Evolutionary conservation across 2,888 invertebrate genomes (phyloP).

Genomic region (Melangyna quadrimaculata): DNA sequence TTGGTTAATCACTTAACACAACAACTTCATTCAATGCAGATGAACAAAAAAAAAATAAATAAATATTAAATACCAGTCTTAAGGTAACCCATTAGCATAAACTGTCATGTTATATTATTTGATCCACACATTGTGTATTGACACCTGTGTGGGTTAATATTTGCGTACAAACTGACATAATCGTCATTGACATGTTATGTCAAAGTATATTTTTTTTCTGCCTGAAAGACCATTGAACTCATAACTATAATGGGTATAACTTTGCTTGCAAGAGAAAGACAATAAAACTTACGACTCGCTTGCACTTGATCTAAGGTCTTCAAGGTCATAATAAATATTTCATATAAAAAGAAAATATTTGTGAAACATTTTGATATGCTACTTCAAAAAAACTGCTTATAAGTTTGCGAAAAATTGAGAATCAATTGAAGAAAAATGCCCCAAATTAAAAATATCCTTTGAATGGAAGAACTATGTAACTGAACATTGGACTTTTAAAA

Average conservation of each 20-base stretch:
- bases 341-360: too few relatives aligned
- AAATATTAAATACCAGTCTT: slow-evolving; percentile 37
- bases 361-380: too few relatives aligned
- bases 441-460: too few relatives aligned
- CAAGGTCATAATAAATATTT: too few relatives aligned
- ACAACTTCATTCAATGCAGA: background rate
- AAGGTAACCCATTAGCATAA: slow-evolving; percentile 44
- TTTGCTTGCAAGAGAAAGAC: background rate
- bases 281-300: background rate
- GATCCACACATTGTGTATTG: background rate
- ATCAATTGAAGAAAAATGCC: too few relatives aligned
- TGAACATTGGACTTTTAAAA: too few relatives aligned
- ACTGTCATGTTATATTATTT: slow-evolving; percentile 52
- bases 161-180: slow-evolving; percentile 53
- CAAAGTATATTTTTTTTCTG: slow-evolving; percentile 34
- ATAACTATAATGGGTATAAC: background rate
- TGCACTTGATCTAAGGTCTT: background rate
- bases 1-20: background rate
- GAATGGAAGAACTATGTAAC: too few relatives aligned
- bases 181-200: slow-evolving; percentile 47
- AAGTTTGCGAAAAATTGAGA: too few relatives aligned
- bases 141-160: slow-evolving; percentile 4
- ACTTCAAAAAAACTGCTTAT: too few relatives aligned
- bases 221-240: slow-evolving; percentile 55
- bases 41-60: background rate